phyloP scores from a whole-genome alignment of 2,888 invertebrate genomes.

The Agrotis segetum region DNA sequence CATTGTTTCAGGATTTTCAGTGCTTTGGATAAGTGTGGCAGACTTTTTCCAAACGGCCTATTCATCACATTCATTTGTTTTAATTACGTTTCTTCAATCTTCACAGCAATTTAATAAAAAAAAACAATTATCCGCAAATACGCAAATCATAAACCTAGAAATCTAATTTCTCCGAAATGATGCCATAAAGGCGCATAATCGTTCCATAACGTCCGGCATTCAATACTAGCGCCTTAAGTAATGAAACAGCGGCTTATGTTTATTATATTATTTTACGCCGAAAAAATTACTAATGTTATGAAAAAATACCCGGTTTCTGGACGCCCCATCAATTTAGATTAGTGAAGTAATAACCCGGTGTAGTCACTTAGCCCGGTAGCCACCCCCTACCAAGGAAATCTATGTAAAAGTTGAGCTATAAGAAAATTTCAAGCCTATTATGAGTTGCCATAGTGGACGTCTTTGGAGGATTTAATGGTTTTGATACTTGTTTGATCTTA shows the following conservation, averaged over 20 bases:
- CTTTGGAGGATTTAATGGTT: constrained; percentile 52
- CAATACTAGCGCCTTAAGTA: constrained; percentile 84
- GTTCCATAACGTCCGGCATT: constrained; percentile 74
- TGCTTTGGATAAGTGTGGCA: too few relatives aligned
- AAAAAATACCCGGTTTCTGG: constrained; percentile 87
- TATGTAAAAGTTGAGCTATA: constrained; percentile 87
- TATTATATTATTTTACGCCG: constrained; percentile 90
- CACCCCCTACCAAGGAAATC: constrained; percentile 87
- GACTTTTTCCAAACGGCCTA: too few relatives aligned
- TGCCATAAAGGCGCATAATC: constrained; percentile 75
- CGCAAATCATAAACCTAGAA: constrained; percentile 63
- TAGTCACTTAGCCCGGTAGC: constrained; percentile 77
- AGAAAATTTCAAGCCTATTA: constrained; percentile 89
- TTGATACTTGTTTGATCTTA: too few relatives aligned
- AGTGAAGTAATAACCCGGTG: constrained; percentile 85
- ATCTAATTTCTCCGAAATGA: constrained; percentile 70
- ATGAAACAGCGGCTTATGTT: constrained; percentile 84
- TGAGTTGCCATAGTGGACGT: constrained; percentile 81
- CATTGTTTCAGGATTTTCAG: too few relatives aligned
- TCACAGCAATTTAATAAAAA: constrained; percentile 1
- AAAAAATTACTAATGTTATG: constrained; percentile 89
- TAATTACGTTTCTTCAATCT: too few relatives aligned
- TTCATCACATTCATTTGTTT: too few relatives aligned
- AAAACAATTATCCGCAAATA: constrained; percentile 48
- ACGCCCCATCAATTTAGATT: constrained; percentile 91